A percentile compares a stretch with the other conserved stretches of the same genome.
Evolutionary conservation across 2,888 invertebrate genomes (phyloP).

Genomic region (Eupithecia vulgata): DNA sequence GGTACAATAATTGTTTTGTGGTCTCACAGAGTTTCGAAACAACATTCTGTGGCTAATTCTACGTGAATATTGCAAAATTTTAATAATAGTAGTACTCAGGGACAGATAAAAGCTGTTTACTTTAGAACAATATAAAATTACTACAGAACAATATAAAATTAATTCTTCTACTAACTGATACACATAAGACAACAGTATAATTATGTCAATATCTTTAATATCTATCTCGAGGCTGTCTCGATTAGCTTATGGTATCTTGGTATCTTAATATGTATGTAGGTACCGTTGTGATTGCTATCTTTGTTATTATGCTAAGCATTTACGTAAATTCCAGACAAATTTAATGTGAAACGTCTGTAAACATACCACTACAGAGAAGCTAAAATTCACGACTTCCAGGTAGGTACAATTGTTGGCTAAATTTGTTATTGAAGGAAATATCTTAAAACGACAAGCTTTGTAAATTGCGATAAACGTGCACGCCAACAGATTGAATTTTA

Average conservation of each 20-base stretch:
- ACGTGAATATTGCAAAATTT: slow-evolving; percentile 33
- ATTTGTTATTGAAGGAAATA: too few species aligned
- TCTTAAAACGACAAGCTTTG: too few species aligned
- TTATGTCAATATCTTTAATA: slow-evolving; percentile 13
- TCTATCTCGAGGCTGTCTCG: slow-evolving; percentile 14
- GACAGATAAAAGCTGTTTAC: neutral
- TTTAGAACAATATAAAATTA: slow-evolving; percentile 20
- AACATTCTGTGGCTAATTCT: slow-evolving; percentile 25
- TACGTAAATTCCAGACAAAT: neutral
- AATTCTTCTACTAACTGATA: slow-evolving; percentile 13
- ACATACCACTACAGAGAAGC: too few species aligned
- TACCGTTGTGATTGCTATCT: neutral
- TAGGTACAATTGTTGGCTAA: too few species aligned
- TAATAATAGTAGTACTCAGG: slow-evolving; percentile 18
- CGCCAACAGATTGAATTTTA: too few species aligned
- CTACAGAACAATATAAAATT: slow-evolving; percentile 19
- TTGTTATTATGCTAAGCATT: neutral
- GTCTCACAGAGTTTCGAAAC: slow-evolving; percentile 37
- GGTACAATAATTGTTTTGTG: slow-evolving; percentile 24
- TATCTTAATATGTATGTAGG: neutral
- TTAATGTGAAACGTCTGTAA: too few species aligned
- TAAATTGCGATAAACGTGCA: too few species aligned
- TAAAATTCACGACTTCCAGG: too few species aligned
- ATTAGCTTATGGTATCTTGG: neutral
- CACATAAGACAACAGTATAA: slow-evolving; percentile 3